Evolutionary conservation across 2,888 invertebrate genomes (phyloP).

Genomic region (Agrypnus murinus): DNA sequence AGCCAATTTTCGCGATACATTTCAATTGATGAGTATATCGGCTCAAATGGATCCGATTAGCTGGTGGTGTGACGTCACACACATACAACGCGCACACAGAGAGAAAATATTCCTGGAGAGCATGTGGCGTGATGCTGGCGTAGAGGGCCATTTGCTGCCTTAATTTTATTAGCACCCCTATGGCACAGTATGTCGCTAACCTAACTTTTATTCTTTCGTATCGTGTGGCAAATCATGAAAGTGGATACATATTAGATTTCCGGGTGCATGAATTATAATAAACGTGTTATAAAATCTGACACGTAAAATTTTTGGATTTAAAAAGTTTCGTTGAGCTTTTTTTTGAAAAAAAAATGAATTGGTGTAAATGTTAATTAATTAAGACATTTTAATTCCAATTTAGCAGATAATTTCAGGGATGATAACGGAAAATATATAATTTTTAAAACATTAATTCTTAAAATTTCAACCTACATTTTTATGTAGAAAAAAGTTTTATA

Average conservation of each 20-base stretch:
- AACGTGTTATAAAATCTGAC: conserved; percentile 18
- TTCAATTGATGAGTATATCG: conserved; percentile 40
- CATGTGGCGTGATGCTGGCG: conserved; percentile 69
- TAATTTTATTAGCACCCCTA: conserved; percentile 70
- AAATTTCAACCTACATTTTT: no score
- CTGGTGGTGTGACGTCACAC: conserved; percentile 55
- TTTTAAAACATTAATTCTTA: no score
- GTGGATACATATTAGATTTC: conserved; percentile 51
- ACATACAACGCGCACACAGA: no score
- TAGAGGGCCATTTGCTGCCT: conserved; percentile 69
- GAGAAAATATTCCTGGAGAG: conserved; percentile 58
- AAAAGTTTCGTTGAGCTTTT: no score
- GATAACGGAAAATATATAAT: no score
- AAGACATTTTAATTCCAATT: no score
- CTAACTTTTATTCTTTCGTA: conserved; percentile 51
- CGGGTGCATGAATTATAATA: conserved; percentile 45
- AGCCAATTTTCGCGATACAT: conserved; percentile 46
- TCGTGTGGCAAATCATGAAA: conserved; percentile 52
- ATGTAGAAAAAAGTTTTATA: no score
- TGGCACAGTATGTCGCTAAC: conserved; percentile 54
- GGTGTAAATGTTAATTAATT: no score
- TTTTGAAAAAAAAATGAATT: no score
- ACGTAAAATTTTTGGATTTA: neutral
- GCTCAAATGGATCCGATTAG: conserved; percentile 46
- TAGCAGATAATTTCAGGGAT: no score